Evolutionary conservation across 2,113 vertebrate species (phyloP).

Genomic region (Sinocyclocheilus anophthalmus): DNA sequence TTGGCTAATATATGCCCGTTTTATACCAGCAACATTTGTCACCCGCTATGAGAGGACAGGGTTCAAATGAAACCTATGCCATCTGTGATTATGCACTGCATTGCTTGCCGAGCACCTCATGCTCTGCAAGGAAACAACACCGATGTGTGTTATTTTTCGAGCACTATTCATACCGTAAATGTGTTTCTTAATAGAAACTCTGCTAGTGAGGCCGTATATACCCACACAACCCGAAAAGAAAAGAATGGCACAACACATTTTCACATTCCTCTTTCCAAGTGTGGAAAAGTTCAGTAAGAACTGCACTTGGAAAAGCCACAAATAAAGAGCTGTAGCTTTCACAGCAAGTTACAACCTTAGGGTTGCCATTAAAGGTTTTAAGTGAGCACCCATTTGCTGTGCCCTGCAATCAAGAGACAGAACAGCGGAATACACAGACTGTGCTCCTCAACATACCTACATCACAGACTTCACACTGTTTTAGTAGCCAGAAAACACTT

Average conservation of each 20-base stretch:
- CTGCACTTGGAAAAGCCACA: constrained; percentile 28
- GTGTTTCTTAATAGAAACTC: constrained; percentile 1
- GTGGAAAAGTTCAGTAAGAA: constrained; percentile 32
- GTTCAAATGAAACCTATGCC: neutral
- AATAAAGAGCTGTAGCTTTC: constrained; percentile 29
- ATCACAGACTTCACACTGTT: constrained; percentile 46
- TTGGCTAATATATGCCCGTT: neutral
- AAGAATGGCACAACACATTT: neutral
- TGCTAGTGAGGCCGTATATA: neutral
- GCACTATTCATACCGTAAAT: neutral
- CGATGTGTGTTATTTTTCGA: constrained; percentile 45
- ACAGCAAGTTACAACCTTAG: constrained; percentile 20
- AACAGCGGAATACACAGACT: constrained; percentile 22
- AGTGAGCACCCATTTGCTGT: constrained; percentile 33
- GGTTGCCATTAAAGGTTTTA: constrained; percentile 30
- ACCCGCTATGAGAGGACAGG: neutral
- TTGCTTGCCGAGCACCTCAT: constrained; percentile 62
- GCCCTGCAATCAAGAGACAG: constrained; percentile 39
- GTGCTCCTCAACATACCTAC: constrained; percentile 52
- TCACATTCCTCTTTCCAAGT: neutral
- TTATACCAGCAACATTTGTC: neutral
- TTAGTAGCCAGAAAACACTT: constrained; percentile 45
- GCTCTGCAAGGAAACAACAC: neutral
- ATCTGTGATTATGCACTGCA: constrained; percentile 67
- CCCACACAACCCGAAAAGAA: neutral